These are phyloP conservation scores for Lasioglossum figueresi DNA, from an alignment of 2,888 invertebrate species.

Conservation along the genomic window DNA sequence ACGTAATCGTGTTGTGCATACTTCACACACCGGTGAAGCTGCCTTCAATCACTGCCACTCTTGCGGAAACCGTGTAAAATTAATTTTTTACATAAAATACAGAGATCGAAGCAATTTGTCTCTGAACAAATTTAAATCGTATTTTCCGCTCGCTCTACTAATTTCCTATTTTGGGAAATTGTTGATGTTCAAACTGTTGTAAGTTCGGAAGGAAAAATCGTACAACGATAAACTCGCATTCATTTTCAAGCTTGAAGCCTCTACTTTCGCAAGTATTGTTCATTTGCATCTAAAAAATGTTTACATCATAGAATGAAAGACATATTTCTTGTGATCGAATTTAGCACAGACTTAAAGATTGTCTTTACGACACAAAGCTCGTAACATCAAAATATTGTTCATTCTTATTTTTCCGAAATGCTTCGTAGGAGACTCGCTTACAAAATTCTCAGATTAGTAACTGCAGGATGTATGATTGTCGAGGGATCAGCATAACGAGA, in stretches of 20 bases:
- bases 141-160: too few relatives aligned
- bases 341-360: too few relatives aligned
- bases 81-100: not conserved
- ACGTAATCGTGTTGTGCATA: constrained; percentile 34
- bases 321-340: too few relatives aligned
- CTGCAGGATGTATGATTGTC: not conserved
- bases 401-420: not conserved
- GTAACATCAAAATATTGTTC: not conserved
- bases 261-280: too few relatives aligned
- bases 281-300: too few relatives aligned
- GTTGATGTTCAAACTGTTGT: too few relatives aligned
- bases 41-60: not conserved
- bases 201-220: too few relatives aligned
- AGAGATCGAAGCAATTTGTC: not conserved
- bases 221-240: too few relatives aligned
- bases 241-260: too few relatives aligned
- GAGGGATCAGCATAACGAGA: not conserved
- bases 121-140: too few relatives aligned
- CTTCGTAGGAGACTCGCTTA: not conserved
- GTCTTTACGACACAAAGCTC: not conserved
- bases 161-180: too few relatives aligned
- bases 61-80: not conserved
- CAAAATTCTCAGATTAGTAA: not conserved
- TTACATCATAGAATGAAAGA: too few relatives aligned
- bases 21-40: not conserved